Evolutionary conservation across 2,113 vertebrate species (phyloP), one percentile per base, ranked within the genome.

Genomic region (Muntiacus muntjak): DNA sequence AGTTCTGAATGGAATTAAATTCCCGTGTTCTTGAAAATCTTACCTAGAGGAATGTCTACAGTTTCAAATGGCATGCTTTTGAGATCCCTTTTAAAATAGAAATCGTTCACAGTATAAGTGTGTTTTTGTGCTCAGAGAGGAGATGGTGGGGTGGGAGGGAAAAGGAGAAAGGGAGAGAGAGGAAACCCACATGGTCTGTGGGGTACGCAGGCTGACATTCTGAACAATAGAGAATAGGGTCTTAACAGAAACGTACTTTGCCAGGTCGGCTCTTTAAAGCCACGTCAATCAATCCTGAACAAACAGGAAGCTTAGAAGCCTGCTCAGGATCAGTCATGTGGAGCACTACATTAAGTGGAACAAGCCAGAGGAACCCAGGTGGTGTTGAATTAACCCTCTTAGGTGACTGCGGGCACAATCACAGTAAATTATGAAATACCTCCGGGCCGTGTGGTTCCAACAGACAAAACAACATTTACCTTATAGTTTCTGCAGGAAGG

Each of bases 401-500:
- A 30, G 71, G 87, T 45, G 87, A 23, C 81, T 96, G 85, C 78
- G 82, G 92, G 84, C 45, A 84, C 0, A 89, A 43, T 81, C 79
- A 43, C 88, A 40, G 81, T 67, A 62, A 84, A 78, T 98, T 89
- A 97, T 52, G 50, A 76, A 95, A 93, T 30, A 89, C 74, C 93
- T 97, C 92, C 7, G 33, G 91, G 95, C 83, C 1, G 6, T 82
- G 90, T 36, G 95, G 96, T 79, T 78, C 60, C 93, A 97, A 83
- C 91, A 43, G 79, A 87, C 26, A 95, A 94, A 90, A 33, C 7
- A 94, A 50, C 89, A 95, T 97, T 67, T 99, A 99, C 99, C 99
- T 99, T 99, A 98, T 99, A 99, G 95, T 99, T 99, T 97, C 99
- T 99, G 98, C 99, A 99, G 94, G 99, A 99, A 40, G 99, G 99